A percentile compares a stretch with the other conserved stretches of the same genome.
Conservation (phyloP, 2,888 invertebrate species). For the Xestobium rufovillosum region DNA sequence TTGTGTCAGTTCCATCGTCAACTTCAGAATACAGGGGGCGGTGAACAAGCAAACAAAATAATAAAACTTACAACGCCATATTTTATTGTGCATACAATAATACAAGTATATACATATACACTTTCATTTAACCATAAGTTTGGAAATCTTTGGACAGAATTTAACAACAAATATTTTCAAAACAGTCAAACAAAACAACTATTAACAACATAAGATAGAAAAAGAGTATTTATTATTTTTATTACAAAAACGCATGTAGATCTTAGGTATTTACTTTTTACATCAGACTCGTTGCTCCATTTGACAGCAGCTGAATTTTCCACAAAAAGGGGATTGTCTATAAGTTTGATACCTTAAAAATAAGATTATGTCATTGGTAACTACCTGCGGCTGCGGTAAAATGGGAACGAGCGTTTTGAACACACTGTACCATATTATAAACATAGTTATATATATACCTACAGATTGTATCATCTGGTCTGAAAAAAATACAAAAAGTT, state of each 20-base stretch:
- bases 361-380: too few species aligned
- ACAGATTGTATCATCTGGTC: constrained; percentile 34
- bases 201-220: constrained; percentile 34
- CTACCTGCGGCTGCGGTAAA: constrained; percentile 33
- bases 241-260: constrained; percentile 16
- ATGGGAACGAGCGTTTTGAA: constrained; percentile 31
- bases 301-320: constrained; percentile 27
- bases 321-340: constrained; percentile 27
- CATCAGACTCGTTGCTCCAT: constrained; percentile 26
- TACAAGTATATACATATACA: constrained; percentile 48
- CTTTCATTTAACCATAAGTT: constrained; percentile 42
- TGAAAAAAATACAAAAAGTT: constrained; percentile 40
- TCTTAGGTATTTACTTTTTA: constrained; percentile 23
- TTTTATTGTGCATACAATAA: constrained; percentile 48
- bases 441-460: constrained; percentile 34
- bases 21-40: too few species aligned
- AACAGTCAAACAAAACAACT: constrained; percentile 41
- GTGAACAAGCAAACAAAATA: too few species aligned
- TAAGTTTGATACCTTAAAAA: constrained; percentile 21
- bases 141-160: constrained; percentile 46
- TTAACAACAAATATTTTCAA: constrained; percentile 43
- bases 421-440: constrained; percentile 34
- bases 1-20: too few species aligned
- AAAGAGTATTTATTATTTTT: not conserved
- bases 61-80: constrained; percentile 46